A percentile compares a stretch with the other conserved stretches of the same genome.
phyloP scores from a whole-genome alignment of 2,113 vertebrate species.

The Plestiodon gilberti region DNA sequence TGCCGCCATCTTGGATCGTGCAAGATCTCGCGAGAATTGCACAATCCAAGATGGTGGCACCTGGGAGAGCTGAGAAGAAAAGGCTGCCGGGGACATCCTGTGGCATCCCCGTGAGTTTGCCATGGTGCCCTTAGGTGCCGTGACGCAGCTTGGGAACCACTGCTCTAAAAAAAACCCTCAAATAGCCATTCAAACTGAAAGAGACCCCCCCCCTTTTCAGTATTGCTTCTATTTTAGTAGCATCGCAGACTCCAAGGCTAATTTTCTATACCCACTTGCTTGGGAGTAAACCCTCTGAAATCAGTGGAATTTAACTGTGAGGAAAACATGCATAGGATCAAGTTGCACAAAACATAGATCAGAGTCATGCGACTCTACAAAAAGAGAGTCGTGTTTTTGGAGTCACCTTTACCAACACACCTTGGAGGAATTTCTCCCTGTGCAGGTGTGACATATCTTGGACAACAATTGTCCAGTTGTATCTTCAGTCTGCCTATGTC shows the following conservation, averaged over 20 bases:
- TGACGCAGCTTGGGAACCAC: too few relatives aligned
- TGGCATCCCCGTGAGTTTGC: too few relatives aligned
- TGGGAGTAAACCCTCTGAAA: neutral
- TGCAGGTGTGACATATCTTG: neutral
- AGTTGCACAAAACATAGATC: neutral
- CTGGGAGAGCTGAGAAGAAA: too few relatives aligned
- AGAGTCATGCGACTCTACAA: neutral
- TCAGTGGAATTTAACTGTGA: neutral
- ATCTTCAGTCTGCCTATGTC: neutral
- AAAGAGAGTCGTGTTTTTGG: too few relatives aligned
- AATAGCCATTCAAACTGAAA: neutral
- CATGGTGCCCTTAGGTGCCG: too few relatives aligned
- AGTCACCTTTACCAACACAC: neutral
- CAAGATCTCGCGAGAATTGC: too few relatives aligned
- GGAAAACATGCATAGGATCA: neutral
- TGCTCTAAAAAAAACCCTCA: neutral
- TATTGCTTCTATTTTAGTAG: neutral
- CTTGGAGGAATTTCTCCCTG: neutral
- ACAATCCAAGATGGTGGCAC: too few relatives aligned
- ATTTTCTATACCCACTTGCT: neutral
- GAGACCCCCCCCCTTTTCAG: neutral
- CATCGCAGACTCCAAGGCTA: neutral
- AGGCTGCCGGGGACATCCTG: too few relatives aligned
- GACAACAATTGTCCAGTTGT: too few relatives aligned
- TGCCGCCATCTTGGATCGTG: too few relatives aligned